phyloP scores from a whole-genome alignment of 2,888 invertebrate species.

The Galerucella pusilla region DNA sequence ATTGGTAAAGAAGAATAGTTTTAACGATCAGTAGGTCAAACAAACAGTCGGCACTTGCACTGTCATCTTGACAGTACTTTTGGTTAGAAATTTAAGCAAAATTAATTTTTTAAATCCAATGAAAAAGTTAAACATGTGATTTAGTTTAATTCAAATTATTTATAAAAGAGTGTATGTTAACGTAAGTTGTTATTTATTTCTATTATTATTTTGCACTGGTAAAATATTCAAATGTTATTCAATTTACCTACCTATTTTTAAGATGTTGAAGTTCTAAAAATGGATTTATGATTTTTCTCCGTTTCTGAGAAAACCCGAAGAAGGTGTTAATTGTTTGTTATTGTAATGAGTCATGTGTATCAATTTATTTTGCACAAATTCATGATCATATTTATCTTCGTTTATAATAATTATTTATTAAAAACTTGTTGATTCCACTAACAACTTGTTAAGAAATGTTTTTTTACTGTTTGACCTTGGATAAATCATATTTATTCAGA shows the following conservation, averaged over 20 bases:
- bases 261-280: background rate
- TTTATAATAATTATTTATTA: background rate
- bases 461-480: no score
- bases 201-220: background rate
- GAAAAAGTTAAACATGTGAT: background rate
- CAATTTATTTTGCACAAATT: background rate
- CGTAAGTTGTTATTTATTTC: background rate
- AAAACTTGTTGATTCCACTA: background rate
- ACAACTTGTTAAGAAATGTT: background rate
- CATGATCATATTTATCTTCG: background rate
- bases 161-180: background rate
- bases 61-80: background rate
- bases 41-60: background rate
- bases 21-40: background rate
- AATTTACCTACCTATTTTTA: slow-evolving; percentile 4
- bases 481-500: background rate
- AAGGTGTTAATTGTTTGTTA: background rate
- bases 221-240: background rate
- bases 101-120: background rate
- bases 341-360: background rate
- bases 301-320: background rate
- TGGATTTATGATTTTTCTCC: background rate
- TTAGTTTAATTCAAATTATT: background rate
- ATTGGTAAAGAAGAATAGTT: background rate
- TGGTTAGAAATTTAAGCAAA: background rate